A percentile compares a stretch with the other conserved stretches of the same genome.
Conservation (phyloP, 2,113 vertebrate species). For the Proterorhinus semilunaris region DNA sequence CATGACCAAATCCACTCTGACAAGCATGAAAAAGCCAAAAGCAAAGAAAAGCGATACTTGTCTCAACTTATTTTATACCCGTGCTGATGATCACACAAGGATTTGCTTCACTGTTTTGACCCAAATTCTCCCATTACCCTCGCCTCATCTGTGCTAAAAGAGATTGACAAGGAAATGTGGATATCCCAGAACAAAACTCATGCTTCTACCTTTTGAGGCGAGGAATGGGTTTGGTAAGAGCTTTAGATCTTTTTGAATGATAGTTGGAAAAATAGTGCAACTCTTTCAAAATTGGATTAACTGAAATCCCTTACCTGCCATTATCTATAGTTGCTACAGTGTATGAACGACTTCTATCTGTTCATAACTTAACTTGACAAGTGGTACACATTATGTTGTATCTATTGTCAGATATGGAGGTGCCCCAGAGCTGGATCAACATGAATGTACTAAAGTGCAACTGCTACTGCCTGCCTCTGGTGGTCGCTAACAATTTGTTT, state of each 20-base stretch:
- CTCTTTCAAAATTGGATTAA: background rate
- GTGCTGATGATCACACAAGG: constrained; percentile 16
- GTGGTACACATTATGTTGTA: no score
- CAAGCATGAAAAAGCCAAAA: constrained; percentile 16
- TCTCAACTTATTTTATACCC: constrained; percentile 22
- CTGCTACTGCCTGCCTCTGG: no score
- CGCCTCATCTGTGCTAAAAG: constrained; percentile 14
- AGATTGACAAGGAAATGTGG: constrained; percentile 18
- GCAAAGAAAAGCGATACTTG: constrained; percentile 13
- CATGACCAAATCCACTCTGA: constrained; percentile 22
- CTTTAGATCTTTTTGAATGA: background rate
- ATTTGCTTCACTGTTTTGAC: constrained; percentile 8
- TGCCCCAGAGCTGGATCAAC: no score
- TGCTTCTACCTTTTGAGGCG: constrained; percentile 5
- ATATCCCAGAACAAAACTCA: constrained; percentile 16
- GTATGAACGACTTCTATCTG: no score
- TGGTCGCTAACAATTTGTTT: no score
- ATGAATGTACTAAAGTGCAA: no score
- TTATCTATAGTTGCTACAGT: background rate
- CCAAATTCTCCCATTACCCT: constrained; percentile 19
- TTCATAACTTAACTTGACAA: no score
- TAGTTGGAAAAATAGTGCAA: background rate
- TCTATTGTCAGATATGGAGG: no score
- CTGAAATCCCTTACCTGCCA: background rate
- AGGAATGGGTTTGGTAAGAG: no score